Evolutionary conservation across 92 coral and sea anemone genomes (phyloP).

Genomic region (Epizoanthus rinbou): DNA sequence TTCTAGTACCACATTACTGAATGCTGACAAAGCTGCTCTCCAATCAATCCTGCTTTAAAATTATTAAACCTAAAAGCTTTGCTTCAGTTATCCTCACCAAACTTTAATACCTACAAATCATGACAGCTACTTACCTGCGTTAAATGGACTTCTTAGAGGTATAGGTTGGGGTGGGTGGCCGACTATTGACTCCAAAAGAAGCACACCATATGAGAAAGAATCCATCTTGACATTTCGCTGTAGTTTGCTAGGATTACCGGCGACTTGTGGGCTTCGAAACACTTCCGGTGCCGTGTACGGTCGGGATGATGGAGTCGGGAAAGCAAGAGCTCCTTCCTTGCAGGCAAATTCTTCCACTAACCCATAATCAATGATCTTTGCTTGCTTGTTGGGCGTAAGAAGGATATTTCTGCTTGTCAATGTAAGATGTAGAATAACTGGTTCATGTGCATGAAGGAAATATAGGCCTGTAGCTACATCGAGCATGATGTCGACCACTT

Average conservation of each 20-base stretch:
- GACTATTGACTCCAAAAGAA: slow-evolving; percentile 44
- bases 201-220: slow-evolving; percentile 50
- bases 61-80: too few species aligned
- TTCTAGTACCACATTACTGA: too few species aligned
- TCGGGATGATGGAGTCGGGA: slow-evolving; percentile 45
- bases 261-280: slow-evolving; percentile 23
- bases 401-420: slow-evolving; percentile 47
- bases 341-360: slow-evolving; percentile 45
- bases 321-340: neutral
- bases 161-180: slow-evolving; percentile 48
- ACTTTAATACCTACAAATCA: too few species aligned
- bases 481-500: slow-evolving; percentile 38
- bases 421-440: slow-evolving; percentile 49
- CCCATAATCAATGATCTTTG: slow-evolving; percentile 52
- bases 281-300: slow-evolving; percentile 55
- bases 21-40: too few species aligned
- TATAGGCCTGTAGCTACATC: slow-evolving; percentile 49
- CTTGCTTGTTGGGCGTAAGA: slow-evolving; percentile 41
- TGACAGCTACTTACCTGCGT: slow-evolving; percentile 3
- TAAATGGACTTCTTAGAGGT: neutral
- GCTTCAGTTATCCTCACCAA: too few species aligned
- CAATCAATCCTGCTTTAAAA: too few species aligned
- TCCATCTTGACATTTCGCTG: slow-evolving; percentile 42
- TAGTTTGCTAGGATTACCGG: neutral
- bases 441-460: slow-evolving; percentile 38